Percentiles rank a stretch among this genome's conserved stretches.
Evolutionary conservation across 2,888 invertebrate genomes (phyloP).

Genomic region (Nemotelus nigrinus): DNA sequence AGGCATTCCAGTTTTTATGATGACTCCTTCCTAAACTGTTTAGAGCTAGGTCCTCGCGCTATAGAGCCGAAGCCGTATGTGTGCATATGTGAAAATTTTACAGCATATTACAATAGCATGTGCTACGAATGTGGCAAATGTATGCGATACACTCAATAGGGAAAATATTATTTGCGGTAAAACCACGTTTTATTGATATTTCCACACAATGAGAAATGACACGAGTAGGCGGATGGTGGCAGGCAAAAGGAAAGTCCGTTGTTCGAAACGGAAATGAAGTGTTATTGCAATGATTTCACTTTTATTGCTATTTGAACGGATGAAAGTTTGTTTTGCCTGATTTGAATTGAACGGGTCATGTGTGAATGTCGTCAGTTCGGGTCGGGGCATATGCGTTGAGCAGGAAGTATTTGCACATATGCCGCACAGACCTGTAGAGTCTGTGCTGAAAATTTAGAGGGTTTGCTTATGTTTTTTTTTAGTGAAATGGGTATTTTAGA

Average conservation of each 20-base stretch:
- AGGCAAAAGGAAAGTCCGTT: neutral
- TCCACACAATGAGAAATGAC: neutral
- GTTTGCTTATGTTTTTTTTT: too few species aligned
- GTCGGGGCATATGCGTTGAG: neutral
- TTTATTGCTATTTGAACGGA: slow-evolving; percentile 43
- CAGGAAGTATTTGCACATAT: neutral
- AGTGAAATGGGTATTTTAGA: too few species aligned
- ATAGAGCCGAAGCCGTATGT: neutral
- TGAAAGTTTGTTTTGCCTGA: slow-evolving; percentile 35
- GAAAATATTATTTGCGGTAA: slow-evolving; percentile 43
- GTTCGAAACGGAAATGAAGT: slow-evolving; percentile 17
- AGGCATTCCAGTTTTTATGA: slow-evolving; percentile 8
- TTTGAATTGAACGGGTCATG: slow-evolving; percentile 1
- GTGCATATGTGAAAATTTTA: slow-evolving; percentile 37
- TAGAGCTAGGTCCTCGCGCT: neutral
- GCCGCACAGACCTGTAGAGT: neutral
- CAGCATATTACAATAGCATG: slow-evolving; percentile 32
- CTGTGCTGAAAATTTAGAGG: too few species aligned
- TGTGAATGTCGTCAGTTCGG: neutral
- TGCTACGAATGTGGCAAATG: slow-evolving; percentile 35
- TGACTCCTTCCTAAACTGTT: slow-evolving; percentile 10
- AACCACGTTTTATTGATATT: slow-evolving; percentile 45
- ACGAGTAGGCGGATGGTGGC: neutral
- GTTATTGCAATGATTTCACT: slow-evolving; percentile 27
- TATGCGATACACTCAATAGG: slow-evolving; percentile 20